Percentiles rank a stretch among this genome's conserved stretches.
Evolutionary conservation across 2,888 invertebrate genomes (phyloP).

Genomic region (Eilema griseolum): DNA sequence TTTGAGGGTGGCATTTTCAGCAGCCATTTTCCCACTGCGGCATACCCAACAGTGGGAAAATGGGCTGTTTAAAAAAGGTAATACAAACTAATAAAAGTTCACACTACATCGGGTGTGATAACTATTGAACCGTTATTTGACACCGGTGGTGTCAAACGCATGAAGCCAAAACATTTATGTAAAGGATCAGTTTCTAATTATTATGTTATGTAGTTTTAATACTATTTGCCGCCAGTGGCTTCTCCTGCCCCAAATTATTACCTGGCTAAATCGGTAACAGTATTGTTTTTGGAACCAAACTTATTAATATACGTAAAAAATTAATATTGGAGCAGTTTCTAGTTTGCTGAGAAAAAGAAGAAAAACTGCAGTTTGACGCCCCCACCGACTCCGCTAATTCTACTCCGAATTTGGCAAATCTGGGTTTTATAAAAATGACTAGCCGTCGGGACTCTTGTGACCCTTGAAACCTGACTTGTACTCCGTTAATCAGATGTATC

Average conservation of each 20-base stretch:
- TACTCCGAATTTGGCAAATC: too few relatives aligned
- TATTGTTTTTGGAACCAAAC: neutral
- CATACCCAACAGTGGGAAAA: neutral
- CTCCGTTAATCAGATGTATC: too few relatives aligned
- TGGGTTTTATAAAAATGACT: too few relatives aligned
- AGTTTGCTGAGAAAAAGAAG: too few relatives aligned
- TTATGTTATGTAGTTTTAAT: neutral
- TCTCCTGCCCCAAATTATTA: neutral
- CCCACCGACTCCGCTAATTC: too few relatives aligned
- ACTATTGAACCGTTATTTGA: neutral
- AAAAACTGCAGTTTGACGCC: too few relatives aligned
- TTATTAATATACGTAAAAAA: too few relatives aligned
- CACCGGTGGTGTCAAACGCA: neutral
- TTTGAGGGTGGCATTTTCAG: too few relatives aligned
- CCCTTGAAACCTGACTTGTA: too few relatives aligned
- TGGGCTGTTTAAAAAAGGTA: neutral
- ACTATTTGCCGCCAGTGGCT: neutral
- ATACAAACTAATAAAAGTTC: neutral
- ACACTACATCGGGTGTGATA: neutral
- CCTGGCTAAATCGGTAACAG: neutral
- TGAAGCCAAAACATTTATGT: constrained; percentile 7
- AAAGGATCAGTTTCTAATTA: constrained; percentile 10
- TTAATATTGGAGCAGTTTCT: too few relatives aligned
- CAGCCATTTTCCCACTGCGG: too few relatives aligned
- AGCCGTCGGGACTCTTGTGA: too few relatives aligned